Conservation (phyloP, 2,113 vertebrate species). For the Arothron firmamentum region DNA sequence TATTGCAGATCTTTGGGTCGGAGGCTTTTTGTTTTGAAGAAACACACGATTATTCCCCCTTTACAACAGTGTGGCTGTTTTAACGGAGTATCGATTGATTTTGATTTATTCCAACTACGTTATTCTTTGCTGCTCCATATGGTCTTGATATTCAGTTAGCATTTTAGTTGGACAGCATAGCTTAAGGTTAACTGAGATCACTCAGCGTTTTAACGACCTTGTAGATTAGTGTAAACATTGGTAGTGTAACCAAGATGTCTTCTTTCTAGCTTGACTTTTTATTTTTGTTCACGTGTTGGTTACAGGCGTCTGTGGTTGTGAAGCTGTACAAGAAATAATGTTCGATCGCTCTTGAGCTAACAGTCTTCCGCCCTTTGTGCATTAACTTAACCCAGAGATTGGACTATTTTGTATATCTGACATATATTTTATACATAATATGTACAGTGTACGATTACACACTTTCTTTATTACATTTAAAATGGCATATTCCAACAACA, state of each 20-base stretch:
- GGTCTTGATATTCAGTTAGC: slow-evolving; percentile 14
- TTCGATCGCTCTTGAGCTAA: slow-evolving; percentile 21
- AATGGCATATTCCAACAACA: no score
- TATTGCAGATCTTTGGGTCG: no score
- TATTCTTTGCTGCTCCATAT: slow-evolving; percentile 14
- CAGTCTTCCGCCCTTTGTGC: slow-evolving; percentile 61
- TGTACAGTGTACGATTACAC: no score
- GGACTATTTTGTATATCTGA: slow-evolving; percentile 4
- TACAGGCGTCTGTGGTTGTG: background rate
- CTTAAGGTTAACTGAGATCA: background rate
- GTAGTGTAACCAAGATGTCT: background rate
- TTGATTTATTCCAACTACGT: background rate
- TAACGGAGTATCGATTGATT: background rate
- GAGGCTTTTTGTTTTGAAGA: background rate
- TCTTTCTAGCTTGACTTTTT: background rate
- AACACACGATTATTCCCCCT: background rate
- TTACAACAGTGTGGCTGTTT: background rate
- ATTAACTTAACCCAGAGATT: slow-evolving; percentile 32
- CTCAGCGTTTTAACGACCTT: no score
- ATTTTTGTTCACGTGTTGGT: background rate
- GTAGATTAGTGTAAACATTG: background rate
- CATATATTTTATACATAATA: slow-evolving; percentile 1
- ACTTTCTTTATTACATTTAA: no score
- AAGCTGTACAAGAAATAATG: slow-evolving; percentile 14
- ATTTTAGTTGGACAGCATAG: slow-evolving; percentile 6